These are phyloP conservation scores for Paracanthobrama guichenoti DNA, from an alignment of 2,113 vertebrate genomes.

Conservation along the genomic window DNA sequence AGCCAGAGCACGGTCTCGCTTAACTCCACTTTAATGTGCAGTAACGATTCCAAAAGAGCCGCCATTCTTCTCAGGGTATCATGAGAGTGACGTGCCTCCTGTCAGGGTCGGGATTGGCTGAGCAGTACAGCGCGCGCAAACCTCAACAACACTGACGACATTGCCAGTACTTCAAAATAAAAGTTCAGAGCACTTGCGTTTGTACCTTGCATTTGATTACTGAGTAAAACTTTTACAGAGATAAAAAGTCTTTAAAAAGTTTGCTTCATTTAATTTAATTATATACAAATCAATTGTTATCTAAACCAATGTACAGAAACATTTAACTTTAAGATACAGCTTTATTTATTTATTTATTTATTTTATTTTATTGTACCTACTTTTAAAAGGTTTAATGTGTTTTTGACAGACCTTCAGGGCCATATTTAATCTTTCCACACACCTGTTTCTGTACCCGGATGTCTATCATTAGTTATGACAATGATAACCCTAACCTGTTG, in stretches of 20 bases:
- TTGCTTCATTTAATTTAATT: too few species aligned
- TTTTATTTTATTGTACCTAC: too few species aligned
- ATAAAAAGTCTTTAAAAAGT: not conserved
- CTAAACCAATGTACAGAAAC: not conserved
- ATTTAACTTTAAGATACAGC: too few species aligned
- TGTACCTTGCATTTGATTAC: not conserved
- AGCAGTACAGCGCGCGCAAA: constrained; percentile 27
- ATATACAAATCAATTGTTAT: not conserved
- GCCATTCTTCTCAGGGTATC: constrained; percentile 78
- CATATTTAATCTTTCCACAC: too few species aligned
- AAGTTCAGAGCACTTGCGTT: not conserved
- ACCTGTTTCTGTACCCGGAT: too few species aligned
- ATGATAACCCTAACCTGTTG: not conserved
- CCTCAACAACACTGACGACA: not conserved
- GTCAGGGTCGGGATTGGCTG: constrained; percentile 12
- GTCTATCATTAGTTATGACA: too few species aligned
- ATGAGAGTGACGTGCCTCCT: not conserved
- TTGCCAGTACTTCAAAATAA: constrained; percentile 49
- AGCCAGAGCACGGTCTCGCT: constrained; percentile 80
- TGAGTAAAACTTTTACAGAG: not conserved
- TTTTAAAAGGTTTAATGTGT: too few species aligned
- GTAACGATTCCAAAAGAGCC: constrained; percentile 91
- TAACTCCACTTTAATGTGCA: constrained; percentile 78
- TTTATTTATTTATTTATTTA: too few species aligned
- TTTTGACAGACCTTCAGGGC: too few species aligned